These are phyloP conservation scores for Psittacara wagleri DNA, from an alignment of 2,113 vertebrate species.

Conservation along the genomic window DNA sequence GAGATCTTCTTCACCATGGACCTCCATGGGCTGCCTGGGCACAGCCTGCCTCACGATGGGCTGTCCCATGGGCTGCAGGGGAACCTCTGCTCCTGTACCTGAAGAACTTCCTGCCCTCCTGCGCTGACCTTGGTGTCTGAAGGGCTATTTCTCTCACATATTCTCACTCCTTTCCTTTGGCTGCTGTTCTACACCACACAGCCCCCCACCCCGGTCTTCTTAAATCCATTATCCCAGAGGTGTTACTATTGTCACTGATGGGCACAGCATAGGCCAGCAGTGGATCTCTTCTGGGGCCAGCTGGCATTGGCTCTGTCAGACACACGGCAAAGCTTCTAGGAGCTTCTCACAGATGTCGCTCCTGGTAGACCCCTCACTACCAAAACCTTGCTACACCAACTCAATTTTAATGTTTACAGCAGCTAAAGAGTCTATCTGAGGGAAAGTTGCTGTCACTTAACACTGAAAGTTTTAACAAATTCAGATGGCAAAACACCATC, in stretches of 20 bases:
- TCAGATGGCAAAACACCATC: background rate
- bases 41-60: background rate
- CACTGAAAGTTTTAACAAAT: background rate
- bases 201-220: background rate
- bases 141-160: background rate
- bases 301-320: background rate
- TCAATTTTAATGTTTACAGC: background rate
- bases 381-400: background rate
- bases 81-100: rapidly evolving
- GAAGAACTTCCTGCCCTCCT: background rate
- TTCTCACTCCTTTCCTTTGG: background rate
- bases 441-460: background rate
- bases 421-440: background rate
- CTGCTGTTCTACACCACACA: background rate
- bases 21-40: background rate
- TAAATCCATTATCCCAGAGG: background rate
- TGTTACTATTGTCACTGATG: rapidly evolving
- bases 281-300: rapidly evolving
- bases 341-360: background rate
- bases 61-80: background rate
- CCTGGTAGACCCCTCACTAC: background rate
- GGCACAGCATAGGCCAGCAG: background rate
- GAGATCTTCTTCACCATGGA: background rate
- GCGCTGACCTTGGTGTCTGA: background rate
- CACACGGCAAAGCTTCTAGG: background rate